phyloP scores from a whole-genome alignment of 2,888 invertebrate genomes.

The Girardia tigrina region DNA sequence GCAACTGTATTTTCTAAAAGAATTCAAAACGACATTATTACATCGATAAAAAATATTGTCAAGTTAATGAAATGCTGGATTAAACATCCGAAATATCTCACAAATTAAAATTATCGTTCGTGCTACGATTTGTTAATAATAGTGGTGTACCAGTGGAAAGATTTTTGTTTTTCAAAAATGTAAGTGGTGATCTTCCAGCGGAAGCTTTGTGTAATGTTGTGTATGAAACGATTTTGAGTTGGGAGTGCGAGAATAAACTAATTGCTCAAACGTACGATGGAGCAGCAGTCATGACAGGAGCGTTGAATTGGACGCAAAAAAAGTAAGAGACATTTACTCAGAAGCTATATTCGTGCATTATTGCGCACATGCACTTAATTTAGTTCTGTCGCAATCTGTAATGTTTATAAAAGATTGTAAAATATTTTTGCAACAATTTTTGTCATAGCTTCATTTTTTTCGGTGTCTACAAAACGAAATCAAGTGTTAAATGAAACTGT shows the following conservation, averaged over 20 bases:
- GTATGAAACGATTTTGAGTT: background rate
- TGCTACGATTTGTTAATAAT: conserved; percentile 41
- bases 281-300: conserved; percentile 40
- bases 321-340: conserved; percentile 37
- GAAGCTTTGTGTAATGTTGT: conserved; percentile 39
- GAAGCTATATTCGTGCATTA: conserved; percentile 38
- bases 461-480: conserved; percentile 9
- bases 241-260: conserved; percentile 38
- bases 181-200: conserved; percentile 40
- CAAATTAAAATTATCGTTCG: conserved; percentile 40
- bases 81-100: conserved; percentile 41
- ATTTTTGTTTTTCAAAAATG: conserved; percentile 42
- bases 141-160: conserved; percentile 38
- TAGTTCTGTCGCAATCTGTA: conserved; percentile 38
- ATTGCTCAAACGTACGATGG: conserved; percentile 43
- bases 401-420: background rate
- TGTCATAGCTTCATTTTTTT: background rate
- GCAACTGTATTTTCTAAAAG: background rate
- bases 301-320: conserved; percentile 40
- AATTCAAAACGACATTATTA: background rate
- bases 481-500: too few species aligned
- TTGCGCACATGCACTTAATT: conserved; percentile 39
- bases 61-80: conserved; percentile 24
- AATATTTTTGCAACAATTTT: background rate
- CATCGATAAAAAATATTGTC: background rate